Percentiles rank a stretch among this genome's conserved stretches.
These are phyloP conservation scores for Neoseiulus cucumeris DNA, from an alignment of 1,140 invertebrate genomes.

Conservation along the genomic window DNA sequence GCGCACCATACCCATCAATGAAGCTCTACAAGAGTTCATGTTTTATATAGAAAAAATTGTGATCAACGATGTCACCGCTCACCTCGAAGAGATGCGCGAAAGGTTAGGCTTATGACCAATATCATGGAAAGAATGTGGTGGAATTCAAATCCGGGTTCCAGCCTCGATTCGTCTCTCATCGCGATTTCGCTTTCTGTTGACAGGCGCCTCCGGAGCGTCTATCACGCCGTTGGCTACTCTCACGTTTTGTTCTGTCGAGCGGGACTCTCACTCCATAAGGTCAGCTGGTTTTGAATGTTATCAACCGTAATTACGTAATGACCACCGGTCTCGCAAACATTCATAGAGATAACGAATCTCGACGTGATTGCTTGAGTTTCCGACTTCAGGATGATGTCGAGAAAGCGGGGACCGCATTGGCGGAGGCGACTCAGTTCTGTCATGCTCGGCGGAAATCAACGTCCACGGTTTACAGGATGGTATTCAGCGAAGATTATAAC, in stretches of 20 bases:
- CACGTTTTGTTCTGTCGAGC: not conserved
- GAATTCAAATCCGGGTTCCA: no score
- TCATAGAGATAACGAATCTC: no score
- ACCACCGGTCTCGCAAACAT: no score
- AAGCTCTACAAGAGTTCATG: not conserved
- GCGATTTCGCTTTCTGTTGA: no score
- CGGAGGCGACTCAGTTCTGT: not conserved
- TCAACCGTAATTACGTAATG: not conserved
- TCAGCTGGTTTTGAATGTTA: not conserved
- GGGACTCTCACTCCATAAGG: not conserved
- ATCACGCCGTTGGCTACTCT: not conserved
- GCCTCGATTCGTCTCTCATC: no score
- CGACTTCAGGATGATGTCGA: not conserved
- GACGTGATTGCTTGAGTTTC: not conserved
- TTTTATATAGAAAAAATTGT: not conserved
- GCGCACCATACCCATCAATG: not conserved
- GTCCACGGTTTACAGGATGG: not conserved
- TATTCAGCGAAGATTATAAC: conserved; percentile 5
- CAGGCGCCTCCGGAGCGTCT: not conserved
- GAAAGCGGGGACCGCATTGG: not conserved
- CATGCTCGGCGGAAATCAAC: not conserved
- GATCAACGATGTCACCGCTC: not conserved
- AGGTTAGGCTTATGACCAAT: no score
- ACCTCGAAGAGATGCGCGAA: not conserved
- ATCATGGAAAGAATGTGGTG: no score